phyloP scores from a whole-genome alignment of 2,888 invertebrate genomes.

The Oegoconia quadripuncta region DNA sequence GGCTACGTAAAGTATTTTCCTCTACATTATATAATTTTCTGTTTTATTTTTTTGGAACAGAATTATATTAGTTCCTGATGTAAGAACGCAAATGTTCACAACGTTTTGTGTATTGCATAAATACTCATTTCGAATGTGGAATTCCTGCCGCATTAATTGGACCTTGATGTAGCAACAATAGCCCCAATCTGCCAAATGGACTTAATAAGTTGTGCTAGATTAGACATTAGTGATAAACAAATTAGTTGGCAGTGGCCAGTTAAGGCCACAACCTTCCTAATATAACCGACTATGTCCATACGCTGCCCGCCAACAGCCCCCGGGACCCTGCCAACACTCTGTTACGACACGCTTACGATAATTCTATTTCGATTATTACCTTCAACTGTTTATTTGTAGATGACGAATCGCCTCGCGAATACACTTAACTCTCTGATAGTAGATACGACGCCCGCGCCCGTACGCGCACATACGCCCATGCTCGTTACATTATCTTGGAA shows the following conservation, averaged over 20 bases:
- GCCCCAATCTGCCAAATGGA: not conserved
- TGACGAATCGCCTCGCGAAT: constrained; percentile 67
- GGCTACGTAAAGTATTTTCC: too few relatives aligned
- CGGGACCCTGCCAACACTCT: constrained; percentile 57
- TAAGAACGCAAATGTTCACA: not conserved
- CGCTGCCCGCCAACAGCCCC: constrained; percentile 15
- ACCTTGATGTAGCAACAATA: too few relatives aligned
- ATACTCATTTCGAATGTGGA: too few relatives aligned
- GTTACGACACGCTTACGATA: constrained; percentile 69
- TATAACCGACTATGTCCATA: constrained; percentile 7
- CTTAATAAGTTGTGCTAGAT: not conserved
- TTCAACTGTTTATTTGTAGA: constrained; percentile 74
- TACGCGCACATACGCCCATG: constrained; percentile 29
- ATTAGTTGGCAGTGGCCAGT: constrained; percentile 1
- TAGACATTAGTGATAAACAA: not conserved
- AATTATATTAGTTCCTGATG: not conserved
- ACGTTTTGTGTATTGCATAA: too few relatives aligned
- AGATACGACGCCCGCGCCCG: constrained; percentile 31
- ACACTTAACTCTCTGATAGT: constrained; percentile 43
- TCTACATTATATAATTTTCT: too few relatives aligned
- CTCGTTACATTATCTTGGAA: constrained; percentile 70
- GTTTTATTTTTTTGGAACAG: not conserved
- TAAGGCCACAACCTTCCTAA: constrained; percentile 11
- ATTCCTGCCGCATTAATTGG: too few relatives aligned
- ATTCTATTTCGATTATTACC: constrained; percentile 79